Evolutionary conservation across 2,888 invertebrate genomes (phyloP).

Genomic region (Hipparchia sbordonii): DNA sequence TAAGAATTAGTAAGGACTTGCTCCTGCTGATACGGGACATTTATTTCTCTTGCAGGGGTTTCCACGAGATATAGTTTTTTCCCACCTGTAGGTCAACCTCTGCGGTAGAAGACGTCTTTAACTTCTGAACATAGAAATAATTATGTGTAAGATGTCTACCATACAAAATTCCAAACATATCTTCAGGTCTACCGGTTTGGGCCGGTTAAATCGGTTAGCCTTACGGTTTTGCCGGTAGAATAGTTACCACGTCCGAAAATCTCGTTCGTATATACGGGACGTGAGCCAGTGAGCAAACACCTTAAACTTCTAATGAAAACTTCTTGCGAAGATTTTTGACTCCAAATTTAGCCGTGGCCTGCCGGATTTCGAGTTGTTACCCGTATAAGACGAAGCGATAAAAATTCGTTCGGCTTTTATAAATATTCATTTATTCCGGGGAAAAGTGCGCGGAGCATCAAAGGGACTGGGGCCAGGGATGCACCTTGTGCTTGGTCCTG

Average conservation of each 20-base stretch:
- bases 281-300: neutral
- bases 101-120: too few species aligned
- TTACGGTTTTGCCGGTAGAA: neutral
- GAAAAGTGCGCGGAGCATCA: conserved; percentile 42
- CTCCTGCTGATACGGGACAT: too few species aligned
- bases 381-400: conserved; percentile 61
- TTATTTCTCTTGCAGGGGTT: too few species aligned
- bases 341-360: conserved; percentile 46
- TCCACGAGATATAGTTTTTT: too few species aligned
- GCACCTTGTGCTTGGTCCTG: neutral
- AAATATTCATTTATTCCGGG: conserved; percentile 71
- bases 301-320: conserved; percentile 73
- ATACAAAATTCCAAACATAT: too few species aligned
- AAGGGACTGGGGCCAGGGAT: conserved; percentile 41
- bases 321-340: conserved; percentile 50
- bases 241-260: too few species aligned
- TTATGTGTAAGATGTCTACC: too few species aligned
- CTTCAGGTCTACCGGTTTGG: too few species aligned
- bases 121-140: too few species aligned
- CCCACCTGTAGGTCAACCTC: too few species aligned
- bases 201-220: neutral
- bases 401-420: conserved; percentile 65
- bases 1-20: too few species aligned
- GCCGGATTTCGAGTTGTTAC: conserved; percentile 56
- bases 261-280: neutral